Conservation (phyloP, 2,888 invertebrate species). For the Fragum fragum region DNA sequence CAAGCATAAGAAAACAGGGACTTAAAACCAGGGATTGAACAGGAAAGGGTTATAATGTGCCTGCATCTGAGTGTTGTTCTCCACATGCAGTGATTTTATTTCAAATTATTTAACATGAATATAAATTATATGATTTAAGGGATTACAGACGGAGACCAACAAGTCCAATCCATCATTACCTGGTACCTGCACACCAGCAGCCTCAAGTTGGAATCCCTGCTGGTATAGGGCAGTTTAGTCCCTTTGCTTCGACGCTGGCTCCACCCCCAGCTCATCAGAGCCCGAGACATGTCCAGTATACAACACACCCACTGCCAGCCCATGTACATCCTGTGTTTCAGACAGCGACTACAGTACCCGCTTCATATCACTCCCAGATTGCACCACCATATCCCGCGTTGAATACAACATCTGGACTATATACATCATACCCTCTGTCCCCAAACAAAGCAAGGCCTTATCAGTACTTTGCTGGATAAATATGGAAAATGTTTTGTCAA, state of each 20-base stretch:
- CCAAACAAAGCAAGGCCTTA: slow-evolving; percentile 90
- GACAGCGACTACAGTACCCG: slow-evolving; percentile 77
- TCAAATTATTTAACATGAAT: no score
- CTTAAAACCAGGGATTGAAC: no score
- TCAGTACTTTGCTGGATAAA: slow-evolving; percentile 87
- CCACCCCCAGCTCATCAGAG: slow-evolving; percentile 94
- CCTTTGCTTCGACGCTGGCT: slow-evolving; percentile 88
- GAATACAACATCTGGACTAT: slow-evolving; percentile 89
- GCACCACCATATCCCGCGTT: slow-evolving; percentile 90
- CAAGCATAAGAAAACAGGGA: no score
- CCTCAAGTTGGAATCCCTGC: slow-evolving; percentile 82
- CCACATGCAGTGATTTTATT: no score
- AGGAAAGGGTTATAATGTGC: no score
- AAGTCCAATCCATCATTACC: slow-evolving; percentile 84
- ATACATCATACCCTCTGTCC: slow-evolving; percentile 90
- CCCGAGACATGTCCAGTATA: slow-evolving; percentile 89
- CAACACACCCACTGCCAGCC: slow-evolving; percentile 93
- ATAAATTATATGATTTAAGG: slow-evolving; percentile 77
- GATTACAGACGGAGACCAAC: slow-evolving; percentile 89
- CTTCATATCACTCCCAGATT: slow-evolving; percentile 77
- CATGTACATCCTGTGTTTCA: slow-evolving; percentile 89
- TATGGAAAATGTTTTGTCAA: background rate
- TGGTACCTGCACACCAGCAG: slow-evolving; percentile 85
- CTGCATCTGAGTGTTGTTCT: no score
- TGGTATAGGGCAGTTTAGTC: slow-evolving; percentile 80